Conservation (phyloP, 2,888 invertebrate genomes). For the Xestia rhomboidea region DNA sequence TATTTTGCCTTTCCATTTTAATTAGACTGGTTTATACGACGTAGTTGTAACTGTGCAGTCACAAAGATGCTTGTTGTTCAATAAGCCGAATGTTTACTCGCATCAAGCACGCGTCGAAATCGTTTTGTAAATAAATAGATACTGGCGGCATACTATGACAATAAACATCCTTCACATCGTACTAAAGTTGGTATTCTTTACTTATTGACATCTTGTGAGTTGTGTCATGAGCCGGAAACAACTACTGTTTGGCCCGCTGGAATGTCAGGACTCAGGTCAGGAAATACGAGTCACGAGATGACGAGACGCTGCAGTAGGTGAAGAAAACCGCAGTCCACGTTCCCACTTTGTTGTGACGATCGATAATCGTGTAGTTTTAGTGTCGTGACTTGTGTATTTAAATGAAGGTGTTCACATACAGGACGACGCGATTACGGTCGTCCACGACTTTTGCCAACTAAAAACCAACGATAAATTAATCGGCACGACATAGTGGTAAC, state of each 20-base stretch:
- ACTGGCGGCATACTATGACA: conserved; percentile 18
- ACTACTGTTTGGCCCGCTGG: neutral
- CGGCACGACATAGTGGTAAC: too few species aligned
- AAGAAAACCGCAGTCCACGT: neutral
- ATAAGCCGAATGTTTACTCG: conserved; percentile 30
- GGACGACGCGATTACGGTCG: too few species aligned
- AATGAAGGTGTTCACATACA: too few species aligned
- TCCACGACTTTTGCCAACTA: too few species aligned
- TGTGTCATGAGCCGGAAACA: neutral
- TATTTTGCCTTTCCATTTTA: conserved; percentile 49
- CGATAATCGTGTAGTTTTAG: too few species aligned
- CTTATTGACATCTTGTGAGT: neutral
- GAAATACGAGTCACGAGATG: neutral
- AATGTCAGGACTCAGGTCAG: neutral
- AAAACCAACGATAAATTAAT: too few species aligned
- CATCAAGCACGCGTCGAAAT: neutral
- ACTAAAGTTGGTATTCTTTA: conserved; percentile 2
- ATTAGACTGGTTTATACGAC: conserved; percentile 3
- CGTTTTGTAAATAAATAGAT: conserved; percentile 52
- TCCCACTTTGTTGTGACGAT: neutral
- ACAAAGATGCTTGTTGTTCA: conserved; percentile 37
- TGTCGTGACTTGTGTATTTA: too few species aligned
- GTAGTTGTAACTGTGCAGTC: conserved; percentile 4
- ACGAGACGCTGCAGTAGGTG: neutral
- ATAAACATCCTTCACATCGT: conserved; percentile 47